A percentile compares a stretch with the other conserved stretches of the same genome.
These are phyloP conservation scores for Coenobita brevimanus DNA, from an alignment of 1,140 invertebrate species.

Conservation along the genomic window DNA sequence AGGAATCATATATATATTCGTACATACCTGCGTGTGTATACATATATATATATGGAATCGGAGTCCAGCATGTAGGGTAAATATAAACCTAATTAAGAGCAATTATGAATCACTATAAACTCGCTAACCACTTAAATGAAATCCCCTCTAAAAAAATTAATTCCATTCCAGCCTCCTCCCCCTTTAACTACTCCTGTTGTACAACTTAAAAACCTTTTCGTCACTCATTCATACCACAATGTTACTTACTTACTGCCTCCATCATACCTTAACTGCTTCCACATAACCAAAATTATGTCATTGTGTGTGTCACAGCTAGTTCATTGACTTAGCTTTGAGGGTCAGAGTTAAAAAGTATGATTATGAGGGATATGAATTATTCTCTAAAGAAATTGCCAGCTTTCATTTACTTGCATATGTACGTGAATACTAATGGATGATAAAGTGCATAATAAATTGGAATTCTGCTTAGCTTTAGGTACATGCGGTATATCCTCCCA, in stretches of 20 bases:
- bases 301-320: neutral
- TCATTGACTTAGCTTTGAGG: no score
- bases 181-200: slow-evolving; percentile 30
- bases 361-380: no score
- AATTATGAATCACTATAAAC: neutral
- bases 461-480: no score
- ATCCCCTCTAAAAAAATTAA: slow-evolving; percentile 23
- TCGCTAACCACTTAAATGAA: no score
- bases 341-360: no score
- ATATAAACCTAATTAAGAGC: slow-evolving; percentile 1
- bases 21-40: slow-evolving; percentile 33
- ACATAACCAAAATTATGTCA: slow-evolving; percentile 22
- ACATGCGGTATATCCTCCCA: no score
- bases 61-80: slow-evolving; percentile 29
- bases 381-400: neutral
- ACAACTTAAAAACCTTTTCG: slow-evolving; percentile 9
- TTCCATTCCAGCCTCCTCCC: neutral
- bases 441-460: no score
- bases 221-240: slow-evolving; percentile 28
- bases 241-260: slow-evolving; percentile 7
- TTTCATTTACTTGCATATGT: neutral
- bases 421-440: neutral
- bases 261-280: slow-evolving; percentile 20
- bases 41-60: slow-evolving; percentile 36
- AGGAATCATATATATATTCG: slow-evolving; percentile 23